These are phyloP conservation scores for Octonoba sinensis DNA, from an alignment of 2,888 invertebrate species.

Conservation along the genomic window DNA sequence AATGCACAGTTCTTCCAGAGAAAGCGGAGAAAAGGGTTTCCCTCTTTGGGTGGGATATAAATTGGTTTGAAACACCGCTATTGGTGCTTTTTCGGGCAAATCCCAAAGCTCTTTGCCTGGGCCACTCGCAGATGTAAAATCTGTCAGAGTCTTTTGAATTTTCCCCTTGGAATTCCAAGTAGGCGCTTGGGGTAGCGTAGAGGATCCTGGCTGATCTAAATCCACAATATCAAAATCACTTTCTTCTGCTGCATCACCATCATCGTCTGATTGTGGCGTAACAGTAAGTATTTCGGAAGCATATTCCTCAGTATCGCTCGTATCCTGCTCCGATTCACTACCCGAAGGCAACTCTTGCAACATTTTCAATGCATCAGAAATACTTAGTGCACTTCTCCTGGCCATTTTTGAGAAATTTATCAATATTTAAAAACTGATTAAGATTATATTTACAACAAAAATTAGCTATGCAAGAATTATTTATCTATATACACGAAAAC, in stretches of 20 bases:
- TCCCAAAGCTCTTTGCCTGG: not conserved
- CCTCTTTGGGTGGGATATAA: no score
- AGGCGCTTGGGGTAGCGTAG: constrained; percentile 1
- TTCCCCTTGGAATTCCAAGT: not conserved
- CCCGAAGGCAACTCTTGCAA: not conserved
- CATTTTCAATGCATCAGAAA: not conserved
- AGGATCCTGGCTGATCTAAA: not conserved
- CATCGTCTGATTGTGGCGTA: not conserved
- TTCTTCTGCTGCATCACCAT: not conserved
- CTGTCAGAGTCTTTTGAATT: constrained; percentile 1
- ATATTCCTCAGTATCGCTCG: not conserved
- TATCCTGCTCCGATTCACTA: not conserved
- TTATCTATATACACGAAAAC: no score
- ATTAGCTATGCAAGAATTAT: no score
- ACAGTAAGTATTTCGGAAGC: no score
- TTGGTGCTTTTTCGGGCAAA: not conserved
- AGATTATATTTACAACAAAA: no score
- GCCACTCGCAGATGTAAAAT: not conserved
- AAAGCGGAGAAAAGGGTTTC: no score
- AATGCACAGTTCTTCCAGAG: no score
- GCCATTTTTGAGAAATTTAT: no score
- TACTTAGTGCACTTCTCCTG: not conserved
- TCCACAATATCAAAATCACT: not conserved
- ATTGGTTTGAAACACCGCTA: not conserved
- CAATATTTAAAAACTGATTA: no score